phyloP scores from a whole-genome alignment of 2,113 vertebrate species.

The Eurystomus gularis region DNA sequence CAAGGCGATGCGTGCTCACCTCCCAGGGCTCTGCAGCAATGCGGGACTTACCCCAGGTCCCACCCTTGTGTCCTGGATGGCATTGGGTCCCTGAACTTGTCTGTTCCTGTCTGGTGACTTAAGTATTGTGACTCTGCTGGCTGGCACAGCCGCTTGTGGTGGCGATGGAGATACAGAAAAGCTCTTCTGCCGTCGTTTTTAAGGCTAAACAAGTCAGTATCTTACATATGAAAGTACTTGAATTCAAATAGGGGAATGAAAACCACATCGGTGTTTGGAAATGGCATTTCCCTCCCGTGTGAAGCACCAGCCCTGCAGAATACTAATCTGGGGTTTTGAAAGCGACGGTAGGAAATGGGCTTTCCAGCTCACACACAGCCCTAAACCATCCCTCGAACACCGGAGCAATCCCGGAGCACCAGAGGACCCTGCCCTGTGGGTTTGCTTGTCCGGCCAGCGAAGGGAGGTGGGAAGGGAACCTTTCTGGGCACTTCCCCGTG shows the following conservation, averaged over 20 bases:
- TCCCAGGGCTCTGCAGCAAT: accelerated
- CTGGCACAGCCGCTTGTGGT: background rate
- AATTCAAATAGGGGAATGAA: background rate
- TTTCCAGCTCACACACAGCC: background rate
- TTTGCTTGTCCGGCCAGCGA: background rate
- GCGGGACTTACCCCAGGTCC: background rate
- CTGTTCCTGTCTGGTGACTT: background rate
- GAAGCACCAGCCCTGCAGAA: background rate
- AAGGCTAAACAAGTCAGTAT: background rate
- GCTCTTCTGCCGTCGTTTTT: background rate
- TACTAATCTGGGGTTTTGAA: background rate
- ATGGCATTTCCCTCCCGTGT: background rate
- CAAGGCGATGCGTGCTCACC: accelerated
- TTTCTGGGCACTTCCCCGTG: background rate
- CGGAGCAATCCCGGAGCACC: background rate
- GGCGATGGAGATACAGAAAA: background rate
- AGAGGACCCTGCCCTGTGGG: background rate
- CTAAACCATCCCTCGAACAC: background rate
- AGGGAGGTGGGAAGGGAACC: background rate
- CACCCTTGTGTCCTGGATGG: no score
- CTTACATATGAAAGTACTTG: background rate
- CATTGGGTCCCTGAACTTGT: background rate
- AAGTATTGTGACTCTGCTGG: background rate
- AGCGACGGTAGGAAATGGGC: background rate
- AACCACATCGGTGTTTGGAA: background rate